Evolutionary conservation across 2,888 invertebrate species (phyloP).

Genomic region (Campoletis raptor): DNA sequence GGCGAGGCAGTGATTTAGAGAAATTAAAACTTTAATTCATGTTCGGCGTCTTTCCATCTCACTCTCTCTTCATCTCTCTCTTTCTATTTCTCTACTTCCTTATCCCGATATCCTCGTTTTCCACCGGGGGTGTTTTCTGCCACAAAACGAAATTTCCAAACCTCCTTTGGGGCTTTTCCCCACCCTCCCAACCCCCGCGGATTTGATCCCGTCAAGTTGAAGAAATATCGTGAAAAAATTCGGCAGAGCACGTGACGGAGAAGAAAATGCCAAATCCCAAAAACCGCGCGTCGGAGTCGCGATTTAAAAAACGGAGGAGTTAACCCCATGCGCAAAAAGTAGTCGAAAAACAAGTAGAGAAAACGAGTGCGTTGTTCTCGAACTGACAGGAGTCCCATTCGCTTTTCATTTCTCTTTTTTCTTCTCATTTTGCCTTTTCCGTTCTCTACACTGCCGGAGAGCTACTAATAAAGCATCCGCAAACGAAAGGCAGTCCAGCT

Average conservation of each 20-base stretch:
- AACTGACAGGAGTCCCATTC: conserved; percentile 67
- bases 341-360: conserved; percentile 69
- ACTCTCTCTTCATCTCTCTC: too few relatives aligned
- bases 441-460: conserved; percentile 64
- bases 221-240: conserved; percentile 70
- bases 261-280: conserved; percentile 52
- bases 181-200: conserved; percentile 63
- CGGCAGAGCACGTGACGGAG: conserved; percentile 44
- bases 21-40: conserved; percentile 85
- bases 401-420: conserved; percentile 47
- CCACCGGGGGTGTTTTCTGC: conserved; percentile 62
- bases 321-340: conserved; percentile 79
- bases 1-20: conserved; percentile 84
- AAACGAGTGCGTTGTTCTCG: conserved; percentile 72
- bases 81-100: conserved; percentile 20
- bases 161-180: conserved; percentile 70
- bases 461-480: conserved; percentile 78
- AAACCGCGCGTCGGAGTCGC: conserved; percentile 45
- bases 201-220: conserved; percentile 59
- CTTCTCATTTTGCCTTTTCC: conserved; percentile 45
- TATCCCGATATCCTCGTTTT: conserved; percentile 46
- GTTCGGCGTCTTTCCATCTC: conserved; percentile 77
- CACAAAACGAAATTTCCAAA: conserved; percentile 58
- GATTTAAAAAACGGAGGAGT: conserved; percentile 33
- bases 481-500: conserved; percentile 71